phyloP scores from a whole-genome alignment of 2,888 invertebrate genomes.

The Temnothorax rugatulus region DNA sequence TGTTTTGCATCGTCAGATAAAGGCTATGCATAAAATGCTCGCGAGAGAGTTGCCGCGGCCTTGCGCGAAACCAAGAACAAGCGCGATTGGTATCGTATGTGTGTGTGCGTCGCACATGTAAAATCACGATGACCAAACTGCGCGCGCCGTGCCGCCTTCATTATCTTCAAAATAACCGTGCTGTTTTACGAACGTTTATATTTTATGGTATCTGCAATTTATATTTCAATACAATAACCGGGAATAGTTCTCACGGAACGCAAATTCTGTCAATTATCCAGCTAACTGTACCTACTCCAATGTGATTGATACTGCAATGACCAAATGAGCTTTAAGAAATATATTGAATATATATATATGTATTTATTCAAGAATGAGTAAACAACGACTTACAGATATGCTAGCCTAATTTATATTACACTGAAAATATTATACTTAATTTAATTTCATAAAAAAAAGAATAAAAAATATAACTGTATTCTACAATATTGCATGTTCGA shows the following conservation, averaged over 20 bases:
- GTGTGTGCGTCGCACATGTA: not conserved
- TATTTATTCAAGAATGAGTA: not conserved
- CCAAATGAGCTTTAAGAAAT: not conserved
- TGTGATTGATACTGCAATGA: not conserved
- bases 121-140: constrained; percentile 17
- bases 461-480: not conserved
- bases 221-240: constrained; percentile 34
- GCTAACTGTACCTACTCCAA: not conserved
- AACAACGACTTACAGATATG: not conserved
- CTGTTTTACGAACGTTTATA: constrained; percentile 14
- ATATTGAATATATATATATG: not conserved
- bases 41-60: not conserved
- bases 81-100: constrained; percentile 2
- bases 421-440: not conserved
- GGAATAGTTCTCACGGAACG: not conserved
- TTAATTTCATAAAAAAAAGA: not conserved
- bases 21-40: constrained; percentile 36
- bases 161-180: constrained; percentile 23
- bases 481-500: not conserved
- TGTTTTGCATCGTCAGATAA: constrained; percentile 35
- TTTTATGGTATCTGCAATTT: constrained; percentile 28
- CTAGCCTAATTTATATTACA: not conserved
- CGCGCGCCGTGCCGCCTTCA: constrained; percentile 12
- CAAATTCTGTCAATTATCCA: not conserved
- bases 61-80: constrained; percentile 17